Base-by-base conservation (phyloP, 2,888 invertebrate species). In the Erpobdella octoculata region DNA sequence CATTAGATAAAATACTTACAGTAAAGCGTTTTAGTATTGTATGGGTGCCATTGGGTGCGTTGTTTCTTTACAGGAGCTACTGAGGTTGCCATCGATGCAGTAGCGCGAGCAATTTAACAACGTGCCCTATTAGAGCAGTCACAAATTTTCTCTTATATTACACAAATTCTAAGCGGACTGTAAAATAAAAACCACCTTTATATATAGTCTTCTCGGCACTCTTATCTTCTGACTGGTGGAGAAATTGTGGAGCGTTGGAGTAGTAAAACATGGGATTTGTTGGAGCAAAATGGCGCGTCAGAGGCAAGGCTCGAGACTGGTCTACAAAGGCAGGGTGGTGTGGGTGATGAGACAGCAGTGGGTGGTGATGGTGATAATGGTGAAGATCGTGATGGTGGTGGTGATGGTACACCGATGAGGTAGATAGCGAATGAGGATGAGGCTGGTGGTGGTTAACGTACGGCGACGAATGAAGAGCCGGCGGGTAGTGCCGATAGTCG, bases 321-420 rank as follows among this genome's bases (percentile, higher is more conserved):
- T 28, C 33, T 12, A 35, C 31, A 4, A 33, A n/a, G n/a, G 35
- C 4, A 9, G 35, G 62, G 15, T 62, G 62, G 25, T 58, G 59
- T 12, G 9, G 59, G 35, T 62, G 62, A 31, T 62, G 62, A 1
- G 65, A 25, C 36, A 65, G 15, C 15, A 65, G 6, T 35, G 37
- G 25, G 65, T 35, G 18, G 65, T 65, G 65, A 12, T 65, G 65
- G 25, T 36, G 65, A 37, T 65, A 37, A n/a, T 65, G 65, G 25
- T 65, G 65, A 6, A 36, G 37, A 25, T 36, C 36, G 36, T 65
- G 65, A 37, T 65, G 65, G 25, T 65, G 65, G 25, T 65, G 65
- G 21, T 36, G 65, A 65, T 65, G 65, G 38, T 65, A 36, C n/a
- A 53, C 53, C 8, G 53, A 53, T 25, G 53, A 53, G 53, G 53